Conservation (phyloP, 2,797 vertebrate species). For the Tenualosa thibaudeaui region DNA sequence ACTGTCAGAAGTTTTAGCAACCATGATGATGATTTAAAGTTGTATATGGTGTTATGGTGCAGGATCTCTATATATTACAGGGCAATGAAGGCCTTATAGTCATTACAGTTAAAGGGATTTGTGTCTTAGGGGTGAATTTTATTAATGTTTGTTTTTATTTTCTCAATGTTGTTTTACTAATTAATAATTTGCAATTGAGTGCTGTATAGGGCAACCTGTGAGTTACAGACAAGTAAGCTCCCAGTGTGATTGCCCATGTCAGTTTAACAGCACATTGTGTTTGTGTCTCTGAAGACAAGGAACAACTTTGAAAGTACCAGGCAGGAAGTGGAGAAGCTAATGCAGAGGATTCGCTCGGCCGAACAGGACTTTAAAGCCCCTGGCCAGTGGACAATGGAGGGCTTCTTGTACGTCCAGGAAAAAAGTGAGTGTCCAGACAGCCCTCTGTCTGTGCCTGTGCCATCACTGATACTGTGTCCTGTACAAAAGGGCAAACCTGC, state of each 20-base stretch:
- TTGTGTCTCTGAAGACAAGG: conserved; percentile 79
- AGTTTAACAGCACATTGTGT: neutral
- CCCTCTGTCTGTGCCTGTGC: neutral
- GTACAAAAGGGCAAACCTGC: neutral
- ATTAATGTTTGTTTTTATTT: neutral
- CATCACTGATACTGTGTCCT: neutral
- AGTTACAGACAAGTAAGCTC: neutral
- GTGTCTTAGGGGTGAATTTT: neutral
- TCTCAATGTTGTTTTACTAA: neutral
- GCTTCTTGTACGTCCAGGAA: conserved; percentile 94
- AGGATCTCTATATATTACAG: neutral
- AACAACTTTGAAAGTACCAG: conserved; percentile 99
- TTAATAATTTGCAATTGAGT: neutral
- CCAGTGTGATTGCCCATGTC: neutral
- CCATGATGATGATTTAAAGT: neutral
- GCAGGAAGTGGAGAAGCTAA: conserved; percentile 92
- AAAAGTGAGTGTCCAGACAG: conserved; percentile 83
- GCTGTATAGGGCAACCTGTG: neutral
- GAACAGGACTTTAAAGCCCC: conserved; percentile 92
- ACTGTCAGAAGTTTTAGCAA: neutral
- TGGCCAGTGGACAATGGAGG: conserved; percentile 94
- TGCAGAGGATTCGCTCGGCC: conserved; percentile 94
- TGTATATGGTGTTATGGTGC: neutral
- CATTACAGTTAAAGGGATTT: neutral
- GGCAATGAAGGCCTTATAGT: neutral